Conservation (phyloP, 1,140 invertebrate genomes). For the Psilanteris sp. region DNA sequence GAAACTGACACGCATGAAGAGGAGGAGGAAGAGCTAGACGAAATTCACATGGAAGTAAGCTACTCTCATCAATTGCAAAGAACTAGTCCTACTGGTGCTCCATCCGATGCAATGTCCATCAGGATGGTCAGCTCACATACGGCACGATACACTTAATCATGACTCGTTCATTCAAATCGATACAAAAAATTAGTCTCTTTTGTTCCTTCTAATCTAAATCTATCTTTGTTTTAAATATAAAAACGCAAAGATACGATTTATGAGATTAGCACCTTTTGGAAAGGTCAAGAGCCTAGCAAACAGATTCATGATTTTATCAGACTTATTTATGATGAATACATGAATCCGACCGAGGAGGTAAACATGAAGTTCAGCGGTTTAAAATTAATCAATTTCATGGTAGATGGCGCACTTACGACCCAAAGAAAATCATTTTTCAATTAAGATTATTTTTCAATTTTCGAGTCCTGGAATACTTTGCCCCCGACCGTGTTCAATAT, state of each 20-base stretch:
- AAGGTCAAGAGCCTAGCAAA: constrained; percentile 36
- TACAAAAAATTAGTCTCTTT: constrained; percentile 20
- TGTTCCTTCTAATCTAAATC: not conserved
- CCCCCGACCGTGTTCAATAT: too few species aligned
- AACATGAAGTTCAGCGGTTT: constrained; percentile 13
- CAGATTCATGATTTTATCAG: constrained; percentile 30
- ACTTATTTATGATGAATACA: constrained; percentile 44
- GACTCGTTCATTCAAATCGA: constrained; percentile 22
- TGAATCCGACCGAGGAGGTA: constrained; percentile 25
- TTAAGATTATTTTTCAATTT: not conserved
- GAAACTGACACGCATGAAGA: constrained; percentile 86
- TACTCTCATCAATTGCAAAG: constrained; percentile 76
- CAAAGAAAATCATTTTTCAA: constrained; percentile 15
- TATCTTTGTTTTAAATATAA: constrained; percentile 8
- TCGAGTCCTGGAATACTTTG: too few species aligned
- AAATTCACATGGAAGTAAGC: constrained; percentile 82
- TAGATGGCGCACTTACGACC: constrained; percentile 29
- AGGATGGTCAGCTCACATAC: constrained; percentile 74
- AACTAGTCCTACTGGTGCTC: constrained; percentile 74
- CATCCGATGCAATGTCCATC: constrained; percentile 75
- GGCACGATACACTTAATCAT: constrained; percentile 69
- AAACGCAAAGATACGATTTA: constrained; percentile 1
- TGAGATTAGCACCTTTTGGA: constrained; percentile 29
- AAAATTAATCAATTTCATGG: constrained; percentile 43
- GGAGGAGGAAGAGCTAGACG: constrained; percentile 83